phyloP scores from a whole-genome alignment of 2,888 invertebrate species.

The Agonopterix subpropinquella region DNA sequence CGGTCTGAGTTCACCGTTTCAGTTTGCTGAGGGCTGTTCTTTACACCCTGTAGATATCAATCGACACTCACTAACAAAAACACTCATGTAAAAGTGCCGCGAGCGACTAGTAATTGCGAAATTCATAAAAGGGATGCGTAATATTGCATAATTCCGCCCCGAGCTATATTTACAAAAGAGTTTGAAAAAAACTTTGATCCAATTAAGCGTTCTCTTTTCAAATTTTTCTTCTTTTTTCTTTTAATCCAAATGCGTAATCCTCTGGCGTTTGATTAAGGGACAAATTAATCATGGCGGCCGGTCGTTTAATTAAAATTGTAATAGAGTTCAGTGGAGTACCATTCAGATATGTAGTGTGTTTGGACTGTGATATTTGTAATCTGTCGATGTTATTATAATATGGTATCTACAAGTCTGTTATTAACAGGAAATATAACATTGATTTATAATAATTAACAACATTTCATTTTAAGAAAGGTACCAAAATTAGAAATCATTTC shows the following conservation, averaged over 20 bases:
- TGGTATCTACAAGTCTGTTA: too few species aligned
- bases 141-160: slow-evolving; percentile 14
- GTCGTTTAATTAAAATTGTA: slow-evolving; percentile 22
- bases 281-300: slow-evolving; percentile 40
- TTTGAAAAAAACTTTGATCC: slow-evolving; percentile 37
- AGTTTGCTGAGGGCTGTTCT: too few species aligned
- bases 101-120: slow-evolving; percentile 4
- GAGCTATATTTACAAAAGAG: slow-evolving; percentile 28
- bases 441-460: too few species aligned
- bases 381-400: too few species aligned
- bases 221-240: slow-evolving; percentile 18
- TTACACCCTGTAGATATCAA: too few species aligned
- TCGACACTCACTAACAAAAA: background rate
- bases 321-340: background rate
- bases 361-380: too few species aligned
- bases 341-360: too few species aligned
- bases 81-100: background rate
- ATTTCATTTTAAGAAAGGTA: too few species aligned
- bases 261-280: slow-evolving; percentile 41
- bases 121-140: slow-evolving; percentile 19
- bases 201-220: slow-evolving; percentile 40
- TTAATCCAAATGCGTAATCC: slow-evolving; percentile 16
- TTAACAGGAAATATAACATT: too few species aligned
- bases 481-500: too few species aligned
- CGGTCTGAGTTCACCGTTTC: too few species aligned